Evolutionary conservation across 2,797 vertebrate genomes (phyloP).

Genomic region (Myoxocephalus aenaeus): DNA sequence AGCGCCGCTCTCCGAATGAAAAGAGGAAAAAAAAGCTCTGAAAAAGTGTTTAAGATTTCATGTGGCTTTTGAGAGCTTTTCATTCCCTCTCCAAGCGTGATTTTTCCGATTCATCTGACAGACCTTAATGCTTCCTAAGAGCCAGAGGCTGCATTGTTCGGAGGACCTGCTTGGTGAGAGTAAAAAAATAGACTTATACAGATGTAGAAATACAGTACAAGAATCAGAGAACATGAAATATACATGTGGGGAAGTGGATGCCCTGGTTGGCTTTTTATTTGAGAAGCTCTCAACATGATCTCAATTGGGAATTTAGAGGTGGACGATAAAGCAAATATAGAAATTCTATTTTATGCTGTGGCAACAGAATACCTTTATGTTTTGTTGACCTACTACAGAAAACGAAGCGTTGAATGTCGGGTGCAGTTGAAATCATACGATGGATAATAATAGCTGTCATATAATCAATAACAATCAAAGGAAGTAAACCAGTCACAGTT

Average conservation of each 20-base stretch:
- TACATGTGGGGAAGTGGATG: slow-evolving; percentile 75
- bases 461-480: background rate
- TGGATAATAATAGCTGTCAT: background rate
- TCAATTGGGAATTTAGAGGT: slow-evolving; percentile 70
- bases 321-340: slow-evolving; percentile 70
- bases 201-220: slow-evolving; percentile 76
- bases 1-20: slow-evolving; percentile 31
- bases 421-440: background rate
- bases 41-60: slow-evolving; percentile 81
- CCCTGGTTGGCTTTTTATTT: slow-evolving; percentile 59
- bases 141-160: slow-evolving; percentile 73
- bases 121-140: slow-evolving; percentile 76
- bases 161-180: slow-evolving; percentile 47
- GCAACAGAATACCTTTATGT: slow-evolving; percentile 25
- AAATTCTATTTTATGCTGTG: slow-evolving; percentile 53
- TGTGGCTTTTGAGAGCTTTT: slow-evolving; percentile 76
- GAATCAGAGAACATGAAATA: slow-evolving; percentile 79
- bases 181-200: slow-evolving; percentile 74
- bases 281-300: slow-evolving; percentile 77
- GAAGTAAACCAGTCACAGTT: background rate
- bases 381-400: slow-evolving; percentile 10
- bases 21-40: slow-evolving; percentile 8
- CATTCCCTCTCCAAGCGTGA: slow-evolving; percentile 54
- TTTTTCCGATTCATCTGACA: slow-evolving; percentile 69
- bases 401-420: background rate